Evolutionary conservation across 2,888 invertebrate species (phyloP), one percentile per base, ranked within the genome.

Genomic region (Drosophila putrida): DNA sequence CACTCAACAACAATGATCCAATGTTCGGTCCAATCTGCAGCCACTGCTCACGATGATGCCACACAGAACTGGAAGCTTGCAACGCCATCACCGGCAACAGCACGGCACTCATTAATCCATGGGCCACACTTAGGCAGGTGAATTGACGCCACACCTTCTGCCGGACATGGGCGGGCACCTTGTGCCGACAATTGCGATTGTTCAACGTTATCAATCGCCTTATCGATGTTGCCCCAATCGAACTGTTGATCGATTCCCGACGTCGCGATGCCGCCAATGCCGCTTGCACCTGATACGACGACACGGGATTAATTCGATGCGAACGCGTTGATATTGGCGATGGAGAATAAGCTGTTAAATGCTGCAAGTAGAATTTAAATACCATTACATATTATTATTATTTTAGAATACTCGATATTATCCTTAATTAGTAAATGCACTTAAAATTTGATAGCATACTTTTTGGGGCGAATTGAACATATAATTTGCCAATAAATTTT

Each of bases 211-310:
- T 94, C 11, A 97, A 93, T 0, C 96, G 94, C 4, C 96, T 94
- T 9, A 96, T 96, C 0, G 96, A 96, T 0, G 95, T 95, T 0
- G 96, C 96, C 1, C 96, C 96, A 33, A 96, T 95, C 0, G 96
- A 96, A 51, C 96, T 96, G 28, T 95, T 94, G 58, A 95, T 94
- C 0, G 96, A 96, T 83, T 96, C 96, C 13, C 95, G 93, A 3
- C 95, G 93, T 4, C 95, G 93, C 9, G 92, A 91, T 20, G 90
- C 91, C 33, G 92, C 90, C 50, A 92, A 76, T 0, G 91, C 91
- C 20, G 91, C 91, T 80, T 92, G 92, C 60, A 92, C 91, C 69
- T 92, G 92, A 77, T 91, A 91, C 69, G 92, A 91, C 27, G 92
- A 91, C 6, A 92, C 92, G 0, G 91, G 90, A 67, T 93, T 91